phyloP scores from a whole-genome alignment of 2,888 invertebrate genomes.

The Lutraria lutraria region DNA sequence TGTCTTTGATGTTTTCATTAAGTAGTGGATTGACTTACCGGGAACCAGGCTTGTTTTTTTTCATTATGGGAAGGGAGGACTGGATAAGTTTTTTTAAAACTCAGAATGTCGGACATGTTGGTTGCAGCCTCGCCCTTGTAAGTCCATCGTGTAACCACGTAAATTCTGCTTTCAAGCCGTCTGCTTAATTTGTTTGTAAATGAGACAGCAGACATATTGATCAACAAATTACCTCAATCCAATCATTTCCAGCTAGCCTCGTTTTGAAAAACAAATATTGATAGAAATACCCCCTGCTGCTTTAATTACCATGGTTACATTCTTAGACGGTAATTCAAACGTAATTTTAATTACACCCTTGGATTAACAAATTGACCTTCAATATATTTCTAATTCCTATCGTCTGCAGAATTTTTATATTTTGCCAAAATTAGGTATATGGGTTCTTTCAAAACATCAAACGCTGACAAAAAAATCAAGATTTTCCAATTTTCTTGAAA shows the following conservation, averaged over 20 bases:
- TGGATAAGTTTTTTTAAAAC: too few species aligned
- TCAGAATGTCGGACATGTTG: too few species aligned
- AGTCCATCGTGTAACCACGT: neutral
- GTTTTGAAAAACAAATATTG: constrained; percentile 10
- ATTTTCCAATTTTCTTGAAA: constrained; percentile 15
- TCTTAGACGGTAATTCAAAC: constrained; percentile 2
- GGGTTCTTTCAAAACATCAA: neutral
- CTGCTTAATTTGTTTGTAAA: neutral
- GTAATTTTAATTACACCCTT: neutral
- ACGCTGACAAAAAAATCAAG: neutral
- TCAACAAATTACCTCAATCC: neutral
- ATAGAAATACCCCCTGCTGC: constrained; percentile 2
- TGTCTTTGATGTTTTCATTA: too few species aligned
- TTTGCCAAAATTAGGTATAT: neutral
- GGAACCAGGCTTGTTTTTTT: too few species aligned
- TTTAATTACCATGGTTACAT: neutral
- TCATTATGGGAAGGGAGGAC: too few species aligned
- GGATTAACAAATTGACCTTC: neutral
- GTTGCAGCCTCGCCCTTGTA: neutral
- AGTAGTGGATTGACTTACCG: too few species aligned
- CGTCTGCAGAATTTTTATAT: neutral
- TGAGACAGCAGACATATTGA: constrained; percentile 13
- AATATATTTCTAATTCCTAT: neutral
- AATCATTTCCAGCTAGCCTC: neutral
- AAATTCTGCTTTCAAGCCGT: neutral